These are phyloP conservation scores for Pseudochirops corinnae DNA, from an alignment of 2,797 vertebrate species.

Conservation along the genomic window DNA sequence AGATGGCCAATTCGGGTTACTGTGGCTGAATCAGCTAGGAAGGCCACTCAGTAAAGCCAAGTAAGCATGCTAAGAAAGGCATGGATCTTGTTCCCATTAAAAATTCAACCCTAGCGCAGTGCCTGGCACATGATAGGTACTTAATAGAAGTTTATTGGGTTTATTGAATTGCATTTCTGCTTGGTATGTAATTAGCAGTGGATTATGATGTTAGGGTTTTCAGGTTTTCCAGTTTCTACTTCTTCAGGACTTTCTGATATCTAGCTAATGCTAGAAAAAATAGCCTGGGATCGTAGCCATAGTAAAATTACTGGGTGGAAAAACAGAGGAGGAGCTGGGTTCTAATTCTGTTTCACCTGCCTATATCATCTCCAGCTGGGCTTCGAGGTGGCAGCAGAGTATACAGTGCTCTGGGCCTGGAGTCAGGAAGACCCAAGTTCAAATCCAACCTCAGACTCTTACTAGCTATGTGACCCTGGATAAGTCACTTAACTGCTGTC, in stretches of 20 bases:
- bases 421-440: not conserved
- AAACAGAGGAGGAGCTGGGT: not conserved
- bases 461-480: not conserved
- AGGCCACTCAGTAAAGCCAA: too few relatives aligned
- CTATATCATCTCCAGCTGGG: not conserved
- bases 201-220: not conserved
- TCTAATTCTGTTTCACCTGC: not conserved
- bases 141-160: conserved; percentile 26
- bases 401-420: not conserved
- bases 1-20: not conserved
- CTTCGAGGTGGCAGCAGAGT: not conserved
- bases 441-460: not conserved
- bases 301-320: not conserved
- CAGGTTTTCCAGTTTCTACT: not conserved
- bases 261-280: not conserved
- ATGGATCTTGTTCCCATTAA: not conserved
- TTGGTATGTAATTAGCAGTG: conserved; percentile 1
- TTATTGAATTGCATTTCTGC: not conserved
- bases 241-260: conserved; percentile 20
- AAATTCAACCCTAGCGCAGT: not conserved
- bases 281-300: not conserved
- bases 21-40: not conserved
- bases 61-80: not conserved
- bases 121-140: not conserved
- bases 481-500: not conserved